Percentiles rank a stretch among this genome's conserved stretches.
Evolutionary conservation across 2,113 vertebrate genomes (phyloP).

Genomic region (Mugil cephalus): DNA sequence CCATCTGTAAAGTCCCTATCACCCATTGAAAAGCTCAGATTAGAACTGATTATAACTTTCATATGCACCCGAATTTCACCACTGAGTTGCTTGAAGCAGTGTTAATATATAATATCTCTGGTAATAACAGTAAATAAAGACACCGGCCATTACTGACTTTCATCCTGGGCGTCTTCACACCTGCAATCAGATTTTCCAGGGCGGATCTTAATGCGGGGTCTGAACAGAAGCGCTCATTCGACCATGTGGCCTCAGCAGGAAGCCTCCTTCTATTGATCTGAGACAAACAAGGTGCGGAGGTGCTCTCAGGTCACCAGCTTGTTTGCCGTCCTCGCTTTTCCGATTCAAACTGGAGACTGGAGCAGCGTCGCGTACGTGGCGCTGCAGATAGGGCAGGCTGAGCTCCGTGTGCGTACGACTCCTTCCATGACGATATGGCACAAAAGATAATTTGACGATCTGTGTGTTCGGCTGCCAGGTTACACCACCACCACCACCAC

Average conservation of each 20-base stretch:
- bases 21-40: no score
- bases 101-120: no score
- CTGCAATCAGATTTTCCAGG: no score
- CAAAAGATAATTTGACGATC: constrained; percentile 75
- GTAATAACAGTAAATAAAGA: no score
- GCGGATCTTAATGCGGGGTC: no score
- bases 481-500: constrained; percentile 46
- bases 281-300: not conserved
- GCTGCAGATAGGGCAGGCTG: constrained; percentile 61
- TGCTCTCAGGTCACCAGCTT: constrained; percentile 11
- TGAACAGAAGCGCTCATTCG: not conserved
- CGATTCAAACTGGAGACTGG: constrained; percentile 57
- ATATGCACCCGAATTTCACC: no score
- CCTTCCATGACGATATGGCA: constrained; percentile 79
- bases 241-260: not conserved
- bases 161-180: no score
- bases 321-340: constrained; percentile 1
- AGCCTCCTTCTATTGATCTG: constrained; percentile 17
- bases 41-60: no score
- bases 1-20: no score
- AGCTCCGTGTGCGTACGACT: constrained; percentile 27
- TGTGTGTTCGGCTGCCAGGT: constrained; percentile 89
- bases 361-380: constrained; percentile 25
- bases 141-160: no score
- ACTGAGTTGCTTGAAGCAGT: no score